A percentile compares a stretch with the other conserved stretches of the same genome.
Evolutionary conservation across 2,797 vertebrate genomes (phyloP).

Genomic region (Enteromius anoplus): DNA sequence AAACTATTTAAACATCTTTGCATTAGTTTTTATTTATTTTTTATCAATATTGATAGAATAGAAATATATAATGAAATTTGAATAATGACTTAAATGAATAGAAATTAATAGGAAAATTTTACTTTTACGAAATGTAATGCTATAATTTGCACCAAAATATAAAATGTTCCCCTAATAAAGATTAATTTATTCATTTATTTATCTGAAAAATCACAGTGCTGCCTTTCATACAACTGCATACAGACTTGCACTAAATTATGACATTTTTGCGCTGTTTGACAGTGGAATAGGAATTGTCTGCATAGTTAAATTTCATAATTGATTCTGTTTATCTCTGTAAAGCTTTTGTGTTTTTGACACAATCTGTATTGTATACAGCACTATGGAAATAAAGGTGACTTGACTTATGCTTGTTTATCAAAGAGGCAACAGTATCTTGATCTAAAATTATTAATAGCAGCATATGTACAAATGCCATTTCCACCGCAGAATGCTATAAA

Average conservation of each 20-base stretch:
- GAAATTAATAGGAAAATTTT: not conserved
- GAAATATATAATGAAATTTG: too few species aligned
- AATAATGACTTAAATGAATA: too few species aligned
- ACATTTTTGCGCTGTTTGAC: not conserved
- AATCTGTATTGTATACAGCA: not conserved
- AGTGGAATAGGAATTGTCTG: not conserved
- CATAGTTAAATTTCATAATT: not conserved
- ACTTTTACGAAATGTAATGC: not conserved
- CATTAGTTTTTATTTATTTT: not conserved
- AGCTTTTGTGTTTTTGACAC: not conserved
- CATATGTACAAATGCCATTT: not conserved
- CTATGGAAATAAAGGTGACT: not conserved
- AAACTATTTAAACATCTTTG: not conserved
- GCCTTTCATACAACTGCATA: not conserved
- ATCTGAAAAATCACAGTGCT: not conserved
- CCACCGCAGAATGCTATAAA: not conserved
- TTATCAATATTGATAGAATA: not conserved
- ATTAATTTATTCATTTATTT: not conserved
- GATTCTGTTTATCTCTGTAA: not conserved
- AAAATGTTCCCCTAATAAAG: not conserved
- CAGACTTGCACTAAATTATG: not conserved
- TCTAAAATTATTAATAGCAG: not conserved
- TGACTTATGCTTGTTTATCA: not conserved
- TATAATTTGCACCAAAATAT: not conserved
- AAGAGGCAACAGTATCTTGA: not conserved